Percentiles rank a stretch among this genome's conserved stretches.
phyloP scores from a whole-genome alignment of 2,888 invertebrate species.

The Xestobium rufovillosum region DNA sequence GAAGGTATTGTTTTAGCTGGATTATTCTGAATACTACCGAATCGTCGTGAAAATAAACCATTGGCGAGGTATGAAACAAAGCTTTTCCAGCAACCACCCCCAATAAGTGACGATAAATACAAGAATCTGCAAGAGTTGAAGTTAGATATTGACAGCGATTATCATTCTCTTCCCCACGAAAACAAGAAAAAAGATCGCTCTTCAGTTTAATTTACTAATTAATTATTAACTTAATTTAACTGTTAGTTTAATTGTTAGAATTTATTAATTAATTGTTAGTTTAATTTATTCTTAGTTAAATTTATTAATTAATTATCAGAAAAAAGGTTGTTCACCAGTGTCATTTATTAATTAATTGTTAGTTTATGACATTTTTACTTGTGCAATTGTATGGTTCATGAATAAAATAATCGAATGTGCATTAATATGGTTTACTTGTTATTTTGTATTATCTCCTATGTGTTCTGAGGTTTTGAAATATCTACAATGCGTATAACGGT shows the following conservation, averaged over 20 bases:
- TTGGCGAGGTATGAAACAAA: background rate
- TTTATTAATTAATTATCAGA: background rate
- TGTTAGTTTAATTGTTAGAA: background rate
- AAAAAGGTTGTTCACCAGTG: background rate
- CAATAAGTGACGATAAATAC: constrained; percentile 3
- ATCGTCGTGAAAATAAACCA: background rate
- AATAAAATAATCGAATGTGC: too few relatives aligned
- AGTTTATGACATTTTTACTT: background rate
- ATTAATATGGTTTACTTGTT: too few relatives aligned
- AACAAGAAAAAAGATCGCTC: too few relatives aligned
- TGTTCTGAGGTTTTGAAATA: too few relatives aligned
- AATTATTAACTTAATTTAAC: background rate
- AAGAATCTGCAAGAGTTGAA: constrained; percentile 5
- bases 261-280: background rate
- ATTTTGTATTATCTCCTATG: too few relatives aligned
- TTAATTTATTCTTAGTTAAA: background rate
- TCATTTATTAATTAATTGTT: background rate
- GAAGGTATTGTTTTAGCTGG: too few relatives aligned
- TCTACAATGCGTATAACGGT: too few relatives aligned
- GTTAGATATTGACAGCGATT: background rate
- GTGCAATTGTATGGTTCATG: too few relatives aligned
- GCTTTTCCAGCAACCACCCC: background rate
- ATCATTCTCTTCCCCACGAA: constrained; percentile 4
- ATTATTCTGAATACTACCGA: too few relatives aligned
- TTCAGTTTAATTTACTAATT: too few relatives aligned